Conservation (phyloP, 2,888 invertebrate species). For the Opisthograptis luteolata region DNA sequence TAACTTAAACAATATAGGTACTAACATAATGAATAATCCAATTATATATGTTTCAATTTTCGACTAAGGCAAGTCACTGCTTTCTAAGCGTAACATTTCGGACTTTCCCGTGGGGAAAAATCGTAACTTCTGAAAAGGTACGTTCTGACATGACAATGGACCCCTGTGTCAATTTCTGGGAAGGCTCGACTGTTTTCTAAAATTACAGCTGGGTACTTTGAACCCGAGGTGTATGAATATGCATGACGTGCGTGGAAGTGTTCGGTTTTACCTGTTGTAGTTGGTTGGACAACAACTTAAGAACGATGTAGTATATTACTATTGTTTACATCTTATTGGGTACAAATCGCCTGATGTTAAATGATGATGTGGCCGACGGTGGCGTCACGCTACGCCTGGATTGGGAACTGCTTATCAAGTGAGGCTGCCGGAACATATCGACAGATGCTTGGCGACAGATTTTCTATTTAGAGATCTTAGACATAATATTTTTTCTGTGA, state of each 20-base stretch:
- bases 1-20: not conserved
- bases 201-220: constrained; percentile 15
- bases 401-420: too few species aligned
- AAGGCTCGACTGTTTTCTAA: constrained; percentile 15
- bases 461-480: too few species aligned
- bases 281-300: not conserved
- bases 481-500: too few species aligned
- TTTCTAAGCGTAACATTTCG: constrained; percentile 17
- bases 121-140: constrained; percentile 24
- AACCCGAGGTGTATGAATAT: constrained; percentile 18
- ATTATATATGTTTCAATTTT: too few species aligned
- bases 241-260: not conserved
- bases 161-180: constrained; percentile 14
- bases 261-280: not conserved
- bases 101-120: constrained; percentile 14
- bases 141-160: constrained; percentile 30
- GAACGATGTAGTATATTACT: too few species aligned
- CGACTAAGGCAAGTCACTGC: not conserved
- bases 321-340: too few species aligned
- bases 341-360: too few species aligned
- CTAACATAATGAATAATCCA: not conserved
- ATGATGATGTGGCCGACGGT: too few species aligned
- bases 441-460: too few species aligned
- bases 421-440: too few species aligned
- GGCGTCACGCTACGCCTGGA: too few species aligned